These are phyloP conservation scores for Octodonta nipae DNA, from an alignment of 2,888 invertebrate species.

Conservation along the genomic window DNA sequence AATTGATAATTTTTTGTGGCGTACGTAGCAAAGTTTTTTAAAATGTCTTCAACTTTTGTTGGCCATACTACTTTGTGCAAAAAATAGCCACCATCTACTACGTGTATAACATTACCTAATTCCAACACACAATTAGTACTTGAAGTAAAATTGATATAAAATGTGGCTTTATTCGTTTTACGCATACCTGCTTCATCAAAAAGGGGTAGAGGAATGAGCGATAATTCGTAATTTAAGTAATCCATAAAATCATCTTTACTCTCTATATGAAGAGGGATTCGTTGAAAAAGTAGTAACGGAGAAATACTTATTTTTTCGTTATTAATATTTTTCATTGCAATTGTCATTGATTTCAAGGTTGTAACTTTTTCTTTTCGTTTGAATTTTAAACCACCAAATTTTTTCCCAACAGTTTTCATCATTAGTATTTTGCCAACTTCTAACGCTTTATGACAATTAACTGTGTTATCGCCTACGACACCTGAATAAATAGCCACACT, in stretches of 20 bases:
- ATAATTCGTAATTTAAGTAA: neutral
- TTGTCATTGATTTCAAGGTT: neutral
- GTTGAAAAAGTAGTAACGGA: neutral
- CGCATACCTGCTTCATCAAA: neutral
- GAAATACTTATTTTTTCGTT: neutral
- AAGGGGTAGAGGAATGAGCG: neutral
- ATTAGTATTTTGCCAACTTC: neutral
- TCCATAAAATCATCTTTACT: neutral
- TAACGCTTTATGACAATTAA: neutral
- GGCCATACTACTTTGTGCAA: neutral
- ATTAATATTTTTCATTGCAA: neutral
- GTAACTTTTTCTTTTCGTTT: neutral
- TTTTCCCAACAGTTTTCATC: neutral
- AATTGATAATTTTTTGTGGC: neutral
- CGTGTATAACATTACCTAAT: neutral
- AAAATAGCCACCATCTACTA: neutral
- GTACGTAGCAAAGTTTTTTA: no score
- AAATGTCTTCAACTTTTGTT: no score
- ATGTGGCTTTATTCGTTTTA: neutral
- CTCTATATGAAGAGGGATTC: neutral
- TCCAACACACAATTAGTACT: no score
- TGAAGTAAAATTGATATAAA: no score
- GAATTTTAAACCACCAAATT: neutral
- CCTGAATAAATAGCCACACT: neutral
- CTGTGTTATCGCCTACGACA: neutral